A percentile compares a stretch with the other conserved stretches of the same genome.
Evolutionary conservation across 2,797 vertebrate genomes (phyloP).

Genomic region (Telmatherina bonti): DNA sequence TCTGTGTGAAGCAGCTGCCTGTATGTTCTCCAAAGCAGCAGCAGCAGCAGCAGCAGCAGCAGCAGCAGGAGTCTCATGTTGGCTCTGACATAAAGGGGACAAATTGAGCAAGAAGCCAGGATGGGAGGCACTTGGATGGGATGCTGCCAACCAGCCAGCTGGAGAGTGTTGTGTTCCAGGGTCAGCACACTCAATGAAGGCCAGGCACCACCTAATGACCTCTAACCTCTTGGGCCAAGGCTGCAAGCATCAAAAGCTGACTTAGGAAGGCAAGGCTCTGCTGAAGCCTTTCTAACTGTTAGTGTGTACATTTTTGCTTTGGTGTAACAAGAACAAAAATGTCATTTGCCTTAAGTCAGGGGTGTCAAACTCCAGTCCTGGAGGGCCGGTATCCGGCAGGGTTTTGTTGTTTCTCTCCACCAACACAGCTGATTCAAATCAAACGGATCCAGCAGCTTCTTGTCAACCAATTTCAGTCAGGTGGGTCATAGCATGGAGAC

Average conservation of each 20-base stretch:
- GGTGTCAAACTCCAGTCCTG: too few species aligned
- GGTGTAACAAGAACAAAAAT: not conserved
- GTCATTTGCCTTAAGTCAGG: too few species aligned
- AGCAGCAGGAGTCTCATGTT: slow-evolving; percentile 13
- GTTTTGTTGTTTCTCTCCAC: too few species aligned
- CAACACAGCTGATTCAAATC: too few species aligned
- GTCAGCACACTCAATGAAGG: slow-evolving; percentile 5
- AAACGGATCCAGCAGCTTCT: too few species aligned
- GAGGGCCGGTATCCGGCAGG: too few species aligned
- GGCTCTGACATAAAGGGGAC: slow-evolving; percentile 26
- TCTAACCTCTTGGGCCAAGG: slow-evolving; percentile 8
- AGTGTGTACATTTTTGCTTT: not conserved
- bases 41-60: not conserved
- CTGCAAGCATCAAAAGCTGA: slow-evolving; percentile 5
- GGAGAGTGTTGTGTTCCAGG: slow-evolving; percentile 5
- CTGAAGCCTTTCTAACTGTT: not conserved
- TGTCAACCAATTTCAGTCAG: too few species aligned
- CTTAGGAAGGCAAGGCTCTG: not conserved
- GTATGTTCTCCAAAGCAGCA: not conserved
- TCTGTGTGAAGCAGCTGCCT: slow-evolving; percentile 8
- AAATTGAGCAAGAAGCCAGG: slow-evolving; percentile 27
- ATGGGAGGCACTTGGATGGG: slow-evolving; percentile 18
- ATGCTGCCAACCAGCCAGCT: slow-evolving; percentile 5
- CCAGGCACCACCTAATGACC: slow-evolving; percentile 16
- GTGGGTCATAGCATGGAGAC: too few species aligned